These are phyloP conservation scores for Pogonomyrmex californicus DNA, from an alignment of 1,140 invertebrate genomes.

Conservation along the genomic window DNA sequence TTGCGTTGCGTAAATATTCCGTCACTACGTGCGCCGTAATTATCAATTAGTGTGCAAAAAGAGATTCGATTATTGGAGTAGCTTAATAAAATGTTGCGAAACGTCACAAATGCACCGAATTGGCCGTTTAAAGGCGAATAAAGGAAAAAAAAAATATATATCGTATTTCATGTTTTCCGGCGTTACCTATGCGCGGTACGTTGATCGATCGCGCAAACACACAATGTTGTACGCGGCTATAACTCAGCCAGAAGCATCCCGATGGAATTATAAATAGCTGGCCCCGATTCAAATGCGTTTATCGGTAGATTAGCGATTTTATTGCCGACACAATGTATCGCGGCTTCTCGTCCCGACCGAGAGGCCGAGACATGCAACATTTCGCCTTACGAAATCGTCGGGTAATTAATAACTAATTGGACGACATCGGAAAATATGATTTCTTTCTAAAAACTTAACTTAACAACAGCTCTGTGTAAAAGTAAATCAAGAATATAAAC, in stretches of 20 bases:
- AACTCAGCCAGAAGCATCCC: slow-evolving; percentile 36
- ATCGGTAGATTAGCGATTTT: slow-evolving; percentile 45
- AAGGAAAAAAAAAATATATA: neutral
- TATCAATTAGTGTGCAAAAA: slow-evolving; percentile 21
- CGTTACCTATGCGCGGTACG: neutral
- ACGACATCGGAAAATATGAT: neutral
- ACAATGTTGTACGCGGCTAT: slow-evolving; percentile 16
- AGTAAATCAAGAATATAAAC: too few relatives aligned
- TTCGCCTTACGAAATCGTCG: neutral
- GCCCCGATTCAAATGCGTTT: slow-evolving; percentile 57
- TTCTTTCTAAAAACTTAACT: neutral
- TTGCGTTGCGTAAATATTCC: slow-evolving; percentile 40
- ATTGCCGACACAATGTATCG: slow-evolving; percentile 13
- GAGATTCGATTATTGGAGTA: slow-evolving; percentile 29
- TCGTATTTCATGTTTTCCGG: neutral
- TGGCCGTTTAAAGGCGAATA: neutral
- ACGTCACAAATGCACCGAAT: neutral
- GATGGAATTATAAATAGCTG: slow-evolving; percentile 58
- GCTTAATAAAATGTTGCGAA: slow-evolving; percentile 21
- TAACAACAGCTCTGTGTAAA: neutral
- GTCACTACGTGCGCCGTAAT: slow-evolving; percentile 10
- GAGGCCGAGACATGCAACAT: neutral
- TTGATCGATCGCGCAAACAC: slow-evolving; percentile 39
- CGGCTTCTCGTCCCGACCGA: slow-evolving; percentile 14
- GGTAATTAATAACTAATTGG: slow-evolving; percentile 17